Percentiles rank a stretch among this genome's conserved stretches.
phyloP scores from a whole-genome alignment of 1,140 invertebrate genomes.

The Solenopsis fugax region DNA sequence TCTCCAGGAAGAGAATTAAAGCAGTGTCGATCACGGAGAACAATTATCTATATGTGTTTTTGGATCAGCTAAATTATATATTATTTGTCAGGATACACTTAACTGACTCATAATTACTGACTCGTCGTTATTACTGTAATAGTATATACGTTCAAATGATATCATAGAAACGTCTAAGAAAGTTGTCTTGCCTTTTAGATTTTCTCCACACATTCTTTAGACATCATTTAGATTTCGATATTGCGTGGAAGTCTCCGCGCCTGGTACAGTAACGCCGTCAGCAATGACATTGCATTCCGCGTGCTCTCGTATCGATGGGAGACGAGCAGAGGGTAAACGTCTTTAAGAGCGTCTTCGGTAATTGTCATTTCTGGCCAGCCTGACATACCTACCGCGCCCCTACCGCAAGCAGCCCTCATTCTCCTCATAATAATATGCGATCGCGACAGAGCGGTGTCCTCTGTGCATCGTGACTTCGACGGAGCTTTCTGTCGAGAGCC shows the following conservation, averaged over 20 bases:
- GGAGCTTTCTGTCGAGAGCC: slow-evolving; percentile 56
- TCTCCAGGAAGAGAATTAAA: slow-evolving; percentile 34
- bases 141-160: neutral
- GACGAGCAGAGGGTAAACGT: slow-evolving; percentile 73
- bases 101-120: neutral
- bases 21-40: neutral
- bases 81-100: neutral
- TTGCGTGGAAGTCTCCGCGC: slow-evolving; percentile 16
- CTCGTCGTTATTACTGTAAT: neutral
- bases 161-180: neutral
- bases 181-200: slow-evolving; percentile 3
- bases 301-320: slow-evolving; percentile 28
- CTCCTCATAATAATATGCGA: slow-evolving; percentile 84
- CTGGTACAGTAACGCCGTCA: slow-evolving; percentile 40
- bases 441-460: slow-evolving; percentile 69
- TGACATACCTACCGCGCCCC: slow-evolving; percentile 78
- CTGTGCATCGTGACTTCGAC: slow-evolving; percentile 44
- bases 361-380: slow-evolving; percentile 85
- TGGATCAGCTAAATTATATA: neutral
- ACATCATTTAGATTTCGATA: neutral
- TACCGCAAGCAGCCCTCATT: slow-evolving; percentile 9
- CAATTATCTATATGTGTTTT: neutral
- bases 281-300: slow-evolving; percentile 82
- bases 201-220: neutral
- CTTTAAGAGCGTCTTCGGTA: slow-evolving; percentile 80